Evolutionary conservation across 2,113 vertebrate species (phyloP).

Genomic region (Gavia stellata): DNA sequence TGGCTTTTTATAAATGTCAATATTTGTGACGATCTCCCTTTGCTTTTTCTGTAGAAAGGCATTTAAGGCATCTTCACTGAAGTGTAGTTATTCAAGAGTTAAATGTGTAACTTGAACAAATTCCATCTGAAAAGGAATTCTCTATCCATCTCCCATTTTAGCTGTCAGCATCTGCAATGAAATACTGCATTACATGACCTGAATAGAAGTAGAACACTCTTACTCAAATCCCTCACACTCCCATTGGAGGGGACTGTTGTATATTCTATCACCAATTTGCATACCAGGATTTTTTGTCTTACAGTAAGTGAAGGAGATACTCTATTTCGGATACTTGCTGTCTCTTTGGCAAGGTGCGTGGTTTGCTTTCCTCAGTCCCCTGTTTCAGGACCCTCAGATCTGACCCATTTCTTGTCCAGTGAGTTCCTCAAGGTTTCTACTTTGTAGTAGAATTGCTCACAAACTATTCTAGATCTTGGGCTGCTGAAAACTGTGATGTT

Average conservation of each 20-base stretch:
- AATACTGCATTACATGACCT: not conserved
- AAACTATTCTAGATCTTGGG: not conserved
- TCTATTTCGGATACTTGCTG: not conserved
- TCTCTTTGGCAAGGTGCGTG: not conserved
- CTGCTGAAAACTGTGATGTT: not conserved
- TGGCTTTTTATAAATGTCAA: not conserved
- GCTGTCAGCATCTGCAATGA: not conserved
- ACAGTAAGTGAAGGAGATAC: accelerated
- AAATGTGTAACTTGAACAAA: not conserved
- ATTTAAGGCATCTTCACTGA: not conserved
- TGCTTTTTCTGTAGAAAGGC: not conserved
- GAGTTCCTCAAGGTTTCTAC: not conserved
- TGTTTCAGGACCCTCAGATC: not conserved
- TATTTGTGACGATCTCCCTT: not conserved
- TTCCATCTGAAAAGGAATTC: not conserved
- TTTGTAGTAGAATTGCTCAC: not conserved
- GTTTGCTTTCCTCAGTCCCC: not conserved
- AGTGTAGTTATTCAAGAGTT: not conserved
- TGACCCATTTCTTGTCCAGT: not conserved
- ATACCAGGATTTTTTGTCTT: not conserved
- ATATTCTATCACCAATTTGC: not conserved
- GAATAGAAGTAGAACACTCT: not conserved
- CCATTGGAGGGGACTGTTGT: not conserved
- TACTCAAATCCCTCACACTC: not conserved
- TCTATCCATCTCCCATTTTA: not conserved